Base-by-base conservation (phyloP, 2,113 vertebrate genomes). In the Lamprologus speciosus region DNA sequence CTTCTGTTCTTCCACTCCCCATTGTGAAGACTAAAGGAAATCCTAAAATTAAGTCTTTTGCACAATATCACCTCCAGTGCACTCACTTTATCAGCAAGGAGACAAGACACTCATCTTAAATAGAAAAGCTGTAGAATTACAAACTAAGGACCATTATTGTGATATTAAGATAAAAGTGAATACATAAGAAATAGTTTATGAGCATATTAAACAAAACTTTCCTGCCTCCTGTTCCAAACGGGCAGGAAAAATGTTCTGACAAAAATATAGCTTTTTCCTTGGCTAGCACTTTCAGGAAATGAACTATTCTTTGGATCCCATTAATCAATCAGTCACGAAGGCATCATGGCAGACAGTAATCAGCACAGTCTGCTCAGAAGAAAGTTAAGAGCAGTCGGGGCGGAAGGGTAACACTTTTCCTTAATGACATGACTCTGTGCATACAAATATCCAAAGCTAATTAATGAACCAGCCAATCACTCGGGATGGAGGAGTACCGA, bases 261-360 rank as follows among this genome's bases (percentile, higher is more conserved):
- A 65, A 37, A 68, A 68, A 13, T 68, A 21, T n/a, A 11, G 5
- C 60, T 65, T 65, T 65, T 65, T 65, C 7, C 28, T 19, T 65
- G 31, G 60, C 60, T 19, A 3, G 10, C 19, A 13, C 33, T 37
- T 68, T 40, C n/a, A 68, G 33, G 19, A 68, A 68, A 40, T 68
- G 3, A 68, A 37, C 33, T 40, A 21, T 68, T 33, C 19, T 68
- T 68, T 4, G 11, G 33, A 40, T 68, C 33, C 63, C 63, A 8
- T 40, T 68, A 68, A 68, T 68, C 63, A 1, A 8, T 68, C 63
- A 26, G 54, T 8, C 53, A 55, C 0, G 0, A 0, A 55, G 21
- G 53, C 53, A 55, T 55, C 53, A 55, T 55, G 53, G 21, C 11
- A 55, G 53, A 55, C 53, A 55, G 53, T 55, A 55, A 55, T 55